Percentiles rank a stretch among this genome's conserved stretches.
Evolutionary conservation across 2,888 invertebrate genomes (phyloP).

Genomic region (Epirrhoe alternata): DNA sequence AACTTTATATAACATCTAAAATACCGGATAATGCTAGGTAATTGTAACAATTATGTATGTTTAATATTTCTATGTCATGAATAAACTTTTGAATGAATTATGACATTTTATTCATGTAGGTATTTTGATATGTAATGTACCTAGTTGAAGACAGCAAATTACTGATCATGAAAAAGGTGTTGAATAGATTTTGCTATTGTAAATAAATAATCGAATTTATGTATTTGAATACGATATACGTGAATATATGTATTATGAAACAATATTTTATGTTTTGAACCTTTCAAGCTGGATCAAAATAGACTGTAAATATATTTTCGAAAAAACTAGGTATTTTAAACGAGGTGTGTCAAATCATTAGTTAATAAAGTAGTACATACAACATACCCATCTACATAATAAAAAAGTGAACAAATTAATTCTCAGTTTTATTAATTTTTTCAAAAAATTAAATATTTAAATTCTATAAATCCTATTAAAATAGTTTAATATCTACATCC

Average conservation of each 20-base stretch:
- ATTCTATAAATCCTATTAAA: no score
- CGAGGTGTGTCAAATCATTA: conserved; percentile 63
- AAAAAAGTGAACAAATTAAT: conserved; percentile 61
- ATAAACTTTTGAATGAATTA: conserved; percentile 4
- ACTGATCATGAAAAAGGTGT: conserved; percentile 32
- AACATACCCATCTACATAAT: conserved; percentile 58
- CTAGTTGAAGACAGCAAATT: not conserved
- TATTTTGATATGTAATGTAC: not conserved
- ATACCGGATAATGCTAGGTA: conserved; percentile 7
- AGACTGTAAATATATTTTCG: conserved; percentile 42
- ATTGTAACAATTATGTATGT: not conserved
- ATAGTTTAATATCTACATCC: no score
- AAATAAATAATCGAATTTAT: conserved; percentile 65
- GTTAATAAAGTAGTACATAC: conserved; percentile 54
- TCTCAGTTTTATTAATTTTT: conserved; percentile 28
- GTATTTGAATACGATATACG: conserved; percentile 47
- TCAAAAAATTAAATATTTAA: not conserved
- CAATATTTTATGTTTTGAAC: conserved; percentile 53
- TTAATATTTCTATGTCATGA: conserved; percentile 2
- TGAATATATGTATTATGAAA: conserved; percentile 49
- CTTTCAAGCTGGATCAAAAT: conserved; percentile 49
- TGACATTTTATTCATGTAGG: conserved; percentile 12
- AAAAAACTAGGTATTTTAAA: conserved; percentile 46
- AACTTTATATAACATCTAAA: not conserved
- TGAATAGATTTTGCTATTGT: conserved; percentile 52